Base-by-base conservation (phyloP, 2,113 vertebrate genomes). In the Scomber colias region DNA sequence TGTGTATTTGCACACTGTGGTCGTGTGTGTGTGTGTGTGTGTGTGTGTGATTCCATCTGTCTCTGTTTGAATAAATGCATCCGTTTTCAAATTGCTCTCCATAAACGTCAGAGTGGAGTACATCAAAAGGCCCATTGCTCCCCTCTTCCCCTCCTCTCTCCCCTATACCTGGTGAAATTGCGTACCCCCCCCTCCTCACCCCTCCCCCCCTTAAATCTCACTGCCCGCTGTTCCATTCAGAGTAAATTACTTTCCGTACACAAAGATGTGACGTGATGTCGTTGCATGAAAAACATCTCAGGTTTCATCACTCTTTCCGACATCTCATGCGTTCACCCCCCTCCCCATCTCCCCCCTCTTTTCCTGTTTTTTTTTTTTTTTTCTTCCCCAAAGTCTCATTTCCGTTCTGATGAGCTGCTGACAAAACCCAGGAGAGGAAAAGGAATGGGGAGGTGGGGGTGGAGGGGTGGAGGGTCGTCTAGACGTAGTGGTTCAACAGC, bases 221-320 rank as follows among this genome's bases (percentile, higher is more conserved):
- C 62, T 49, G 24, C 63, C 83, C 4, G 60, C 84, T 69, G 71
- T 80, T 87, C 74, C 81, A 70, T 84, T 91, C 82, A 75, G 62
- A 73, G 46, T 79, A 85, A 86, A 91, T 91, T 84, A 87, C 77
- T 79, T 87, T 82, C 75, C 73, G 82, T 86, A 87, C 82, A 90
- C 89, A 84, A 85, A 77, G 80, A 74, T 68, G 87, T 79, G 69
- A 61, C 76, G 35, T 9, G 35, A 13, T 24, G 13, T 49, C 59
- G 60, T 91, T 93, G 91, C 92, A 87, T 56, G 88, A 67, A 75
- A 88, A 87, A 65, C 67, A 75, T 78, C 85, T 63, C 16, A 0
- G 75, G 68, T 92, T 93, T 92, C 92, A 92, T 93, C 92, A 92
- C 79, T 62, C 82, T 35, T 66, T 48, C 71, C 49, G 16, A 62